Conservation (phyloP, 2,797 vertebrate genomes). For the Spinus pinus region DNA sequence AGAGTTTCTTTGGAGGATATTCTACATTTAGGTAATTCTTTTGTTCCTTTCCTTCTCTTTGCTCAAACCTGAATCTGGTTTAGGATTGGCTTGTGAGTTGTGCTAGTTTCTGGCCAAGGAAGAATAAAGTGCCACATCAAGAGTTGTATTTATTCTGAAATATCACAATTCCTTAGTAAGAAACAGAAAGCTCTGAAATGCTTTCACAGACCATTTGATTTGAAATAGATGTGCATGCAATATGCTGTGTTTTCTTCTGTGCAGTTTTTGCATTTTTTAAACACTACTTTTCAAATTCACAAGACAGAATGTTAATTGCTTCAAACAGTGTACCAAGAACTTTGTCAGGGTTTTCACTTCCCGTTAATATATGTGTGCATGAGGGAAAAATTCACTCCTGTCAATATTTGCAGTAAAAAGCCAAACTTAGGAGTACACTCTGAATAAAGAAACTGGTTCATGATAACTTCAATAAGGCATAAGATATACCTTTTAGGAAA, state of each 20-base stretch:
- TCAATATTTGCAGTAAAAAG: background rate
- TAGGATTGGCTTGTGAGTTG: background rate
- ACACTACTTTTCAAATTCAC: background rate
- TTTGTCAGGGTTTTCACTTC: background rate
- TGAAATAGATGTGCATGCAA: background rate
- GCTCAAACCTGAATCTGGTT: background rate
- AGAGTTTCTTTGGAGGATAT: background rate
- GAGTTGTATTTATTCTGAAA: background rate
- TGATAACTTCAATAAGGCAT: background rate
- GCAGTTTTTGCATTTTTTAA: background rate
- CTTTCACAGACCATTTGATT: background rate
- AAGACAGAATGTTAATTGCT: background rate
- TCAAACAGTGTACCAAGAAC: background rate
- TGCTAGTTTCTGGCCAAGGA: background rate
- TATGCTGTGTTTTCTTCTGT: background rate
- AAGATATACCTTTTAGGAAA: background rate
- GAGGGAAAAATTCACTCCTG: background rate
- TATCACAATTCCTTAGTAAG: background rate
- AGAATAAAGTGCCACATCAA: background rate
- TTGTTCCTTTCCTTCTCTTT: background rate
- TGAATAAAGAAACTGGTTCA: background rate
- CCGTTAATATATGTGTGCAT: background rate
- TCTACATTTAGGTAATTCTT: background rate
- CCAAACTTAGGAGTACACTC: background rate
- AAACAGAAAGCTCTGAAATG: background rate